phyloP scores from a whole-genome alignment of 2,888 invertebrate species.

The Aplocera efformata region DNA sequence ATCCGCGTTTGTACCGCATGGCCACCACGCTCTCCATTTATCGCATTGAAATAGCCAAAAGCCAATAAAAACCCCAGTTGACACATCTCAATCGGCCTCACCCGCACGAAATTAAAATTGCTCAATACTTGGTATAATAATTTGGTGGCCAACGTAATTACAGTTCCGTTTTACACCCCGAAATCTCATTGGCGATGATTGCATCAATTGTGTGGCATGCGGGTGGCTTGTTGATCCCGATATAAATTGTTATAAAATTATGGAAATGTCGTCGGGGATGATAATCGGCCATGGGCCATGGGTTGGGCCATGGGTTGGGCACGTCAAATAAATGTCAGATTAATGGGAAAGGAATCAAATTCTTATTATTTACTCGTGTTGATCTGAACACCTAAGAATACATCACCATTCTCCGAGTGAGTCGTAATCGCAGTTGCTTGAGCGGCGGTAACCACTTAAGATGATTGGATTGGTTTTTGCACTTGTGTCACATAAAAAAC shows the following conservation, averaged over 20 bases:
- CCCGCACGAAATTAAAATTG: slow-evolving; percentile 65
- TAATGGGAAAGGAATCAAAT: slow-evolving; percentile 1
- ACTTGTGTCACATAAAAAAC: too few relatives aligned
- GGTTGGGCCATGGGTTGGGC: slow-evolving; percentile 9
- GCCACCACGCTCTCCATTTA: too few relatives aligned
- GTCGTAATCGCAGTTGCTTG: too few relatives aligned
- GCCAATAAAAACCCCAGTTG: slow-evolving; percentile 16
- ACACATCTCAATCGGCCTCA: slow-evolving; percentile 39
- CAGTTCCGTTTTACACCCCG: slow-evolving; percentile 65
- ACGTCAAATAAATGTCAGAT: slow-evolving; percentile 12
- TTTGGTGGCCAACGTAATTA: slow-evolving; percentile 77
- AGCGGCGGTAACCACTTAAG: too few relatives aligned
- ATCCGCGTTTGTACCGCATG: too few relatives aligned
- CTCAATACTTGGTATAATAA: slow-evolving; percentile 74
- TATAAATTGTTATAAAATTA: slow-evolving; percentile 70
- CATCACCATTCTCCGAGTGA: too few relatives aligned
- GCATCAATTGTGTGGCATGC: slow-evolving; percentile 77
- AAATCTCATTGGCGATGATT: slow-evolving; percentile 78
- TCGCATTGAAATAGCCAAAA: slow-evolving; percentile 4
- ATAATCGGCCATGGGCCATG: slow-evolving; percentile 35
- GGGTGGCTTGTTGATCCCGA: slow-evolving; percentile 71
- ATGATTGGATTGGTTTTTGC: too few relatives aligned
- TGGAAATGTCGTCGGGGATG: slow-evolving; percentile 51
- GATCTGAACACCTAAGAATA: too few relatives aligned
- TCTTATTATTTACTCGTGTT: too few relatives aligned